A percentile compares a stretch with the other conserved stretches of the same genome.
These are phyloP conservation scores for Druceiella hillmani DNA, from an alignment of 2,888 invertebrate genomes.

Conservation along the genomic window DNA sequence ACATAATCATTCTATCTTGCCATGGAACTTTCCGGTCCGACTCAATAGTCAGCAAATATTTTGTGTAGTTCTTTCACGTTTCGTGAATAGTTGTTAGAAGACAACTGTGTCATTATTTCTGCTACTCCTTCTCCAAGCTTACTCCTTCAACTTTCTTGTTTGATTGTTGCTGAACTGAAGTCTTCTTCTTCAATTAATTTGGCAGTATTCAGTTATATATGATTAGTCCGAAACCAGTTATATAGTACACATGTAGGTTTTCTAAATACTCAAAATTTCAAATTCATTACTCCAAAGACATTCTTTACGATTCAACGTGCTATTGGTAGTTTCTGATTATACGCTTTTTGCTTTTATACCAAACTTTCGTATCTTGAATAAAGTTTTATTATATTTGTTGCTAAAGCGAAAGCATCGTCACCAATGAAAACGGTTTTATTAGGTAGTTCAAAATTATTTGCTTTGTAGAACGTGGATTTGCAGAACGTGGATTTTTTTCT, in stretches of 20 bases:
- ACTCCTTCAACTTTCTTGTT: conserved; percentile 24
- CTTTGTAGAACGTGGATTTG: too few relatives aligned
- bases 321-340: conserved; percentile 23
- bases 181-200: conserved; percentile 25
- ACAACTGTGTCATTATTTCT: conserved; percentile 24
- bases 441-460: too few relatives aligned
- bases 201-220: conserved; percentile 23
- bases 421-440: conserved; percentile 13
- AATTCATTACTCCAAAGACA: conserved; percentile 23
- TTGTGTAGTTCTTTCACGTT: conserved; percentile 22
- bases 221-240: conserved; percentile 19
- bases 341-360: conserved; percentile 3
- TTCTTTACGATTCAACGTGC: conserved; percentile 22
- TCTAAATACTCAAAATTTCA: conserved; percentile 23
- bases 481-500: too few relatives aligned
- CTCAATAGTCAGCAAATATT: conserved; percentile 1
- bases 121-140: conserved; percentile 22
- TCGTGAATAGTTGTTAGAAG: conserved; percentile 26
- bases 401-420: conserved; percentile 17
- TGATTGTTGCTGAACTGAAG: conserved; percentile 23
- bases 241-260: conserved; percentile 23
- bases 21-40: conserved; percentile 21
- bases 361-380: conserved; percentile 9
- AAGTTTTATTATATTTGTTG: conserved; percentile 16
- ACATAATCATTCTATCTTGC: conserved; percentile 26